phyloP scores from a whole-genome alignment of 2,113 vertebrate species.

The Ibidorhyncha struthersii region DNA sequence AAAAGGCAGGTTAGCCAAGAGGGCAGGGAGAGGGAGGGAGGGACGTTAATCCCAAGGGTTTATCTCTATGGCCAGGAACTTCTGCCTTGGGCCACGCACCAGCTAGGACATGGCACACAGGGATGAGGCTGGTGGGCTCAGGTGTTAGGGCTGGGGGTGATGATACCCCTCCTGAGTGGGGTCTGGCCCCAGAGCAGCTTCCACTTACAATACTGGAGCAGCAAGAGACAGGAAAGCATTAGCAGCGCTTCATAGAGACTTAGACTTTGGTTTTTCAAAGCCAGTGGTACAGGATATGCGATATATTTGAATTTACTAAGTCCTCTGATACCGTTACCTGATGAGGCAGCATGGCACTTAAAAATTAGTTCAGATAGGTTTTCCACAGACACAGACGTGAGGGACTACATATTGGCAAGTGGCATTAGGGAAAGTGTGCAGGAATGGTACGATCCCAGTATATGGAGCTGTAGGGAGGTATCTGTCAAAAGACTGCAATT shows the following conservation, averaged over 20 bases:
- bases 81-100: not conserved
- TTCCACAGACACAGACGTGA: not conserved
- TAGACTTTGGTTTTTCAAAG: not conserved
- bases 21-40: not conserved
- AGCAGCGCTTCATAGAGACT: not conserved
- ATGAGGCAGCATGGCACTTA: not conserved
- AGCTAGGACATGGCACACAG: not conserved
- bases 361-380: not conserved
- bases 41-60: not conserved
- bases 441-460: not conserved
- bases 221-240: not conserved
- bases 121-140: not conserved
- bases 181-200: not conserved
- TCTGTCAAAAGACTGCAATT: not conserved
- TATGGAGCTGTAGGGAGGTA: not conserved
- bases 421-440: not conserved
- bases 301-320: not conserved
- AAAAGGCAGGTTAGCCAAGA: not conserved
- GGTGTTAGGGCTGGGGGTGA: not conserved
- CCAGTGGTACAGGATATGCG: fast-evolving
- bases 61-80: not conserved
- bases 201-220: fast-evolving
- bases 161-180: not conserved
- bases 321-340: not conserved
- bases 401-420: not conserved